Evolutionary conservation across 1,140 invertebrate species (phyloP).

Genomic region (Bombus fervidus): DNA sequence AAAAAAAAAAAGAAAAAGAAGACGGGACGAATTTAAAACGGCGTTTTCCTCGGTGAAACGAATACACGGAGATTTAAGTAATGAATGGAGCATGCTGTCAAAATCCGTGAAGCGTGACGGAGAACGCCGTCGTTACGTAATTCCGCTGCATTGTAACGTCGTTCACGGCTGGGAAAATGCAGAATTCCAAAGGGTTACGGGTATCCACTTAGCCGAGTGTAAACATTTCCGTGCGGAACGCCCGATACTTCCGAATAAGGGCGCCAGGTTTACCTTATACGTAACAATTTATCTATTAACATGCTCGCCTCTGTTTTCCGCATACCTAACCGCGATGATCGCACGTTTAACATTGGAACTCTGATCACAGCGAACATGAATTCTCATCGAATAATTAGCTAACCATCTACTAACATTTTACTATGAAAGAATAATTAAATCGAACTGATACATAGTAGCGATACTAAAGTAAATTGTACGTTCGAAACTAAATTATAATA

Average conservation of each 20-base stretch:
- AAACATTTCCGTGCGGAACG: slow-evolving; percentile 52
- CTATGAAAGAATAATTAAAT: too few relatives aligned
- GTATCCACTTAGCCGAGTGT: slow-evolving; percentile 34
- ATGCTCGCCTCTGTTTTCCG: not conserved
- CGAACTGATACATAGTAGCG: too few relatives aligned
- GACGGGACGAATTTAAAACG: slow-evolving; percentile 22
- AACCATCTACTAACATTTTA: not conserved
- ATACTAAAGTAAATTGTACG: not conserved
- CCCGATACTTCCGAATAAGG: slow-evolving; percentile 19
- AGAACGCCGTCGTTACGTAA: slow-evolving; percentile 67
- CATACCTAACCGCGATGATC: slow-evolving; percentile 21
- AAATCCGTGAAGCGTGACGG: slow-evolving; percentile 70
- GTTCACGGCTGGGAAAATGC: slow-evolving; percentile 67
- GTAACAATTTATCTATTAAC: slow-evolving; percentile 8
- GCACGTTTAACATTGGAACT: not conserved
- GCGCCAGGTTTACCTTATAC: not conserved
- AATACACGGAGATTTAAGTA: slow-evolving; percentile 43
- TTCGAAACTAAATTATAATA: not conserved
- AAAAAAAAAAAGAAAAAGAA: not conserved
- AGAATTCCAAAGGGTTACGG: slow-evolving; percentile 51
- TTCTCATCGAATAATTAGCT: not conserved
- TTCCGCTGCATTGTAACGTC: slow-evolving; percentile 49
- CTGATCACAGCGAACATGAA: not conserved
- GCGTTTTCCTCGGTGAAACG: slow-evolving; percentile 23
- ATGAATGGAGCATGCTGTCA: slow-evolving; percentile 71